Percentiles rank a stretch among this genome's conserved stretches.
Evolutionary conservation across 2,797 vertebrate genomes (phyloP).

Genomic region (Muraenolepis orangiensis): DNA sequence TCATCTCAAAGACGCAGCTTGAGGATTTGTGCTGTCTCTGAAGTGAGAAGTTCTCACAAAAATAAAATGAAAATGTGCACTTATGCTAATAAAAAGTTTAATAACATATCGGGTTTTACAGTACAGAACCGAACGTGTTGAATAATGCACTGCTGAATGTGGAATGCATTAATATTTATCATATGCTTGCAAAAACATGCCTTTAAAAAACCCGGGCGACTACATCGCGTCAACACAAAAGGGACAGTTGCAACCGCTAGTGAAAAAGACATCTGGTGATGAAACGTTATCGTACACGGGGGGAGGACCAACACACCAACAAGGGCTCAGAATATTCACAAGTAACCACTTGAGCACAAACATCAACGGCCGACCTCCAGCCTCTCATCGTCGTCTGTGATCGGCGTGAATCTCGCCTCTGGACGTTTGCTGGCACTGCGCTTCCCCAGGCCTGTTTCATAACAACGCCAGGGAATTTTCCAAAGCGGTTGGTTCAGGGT

Average conservation of each 20-base stretch:
- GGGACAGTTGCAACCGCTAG: not conserved
- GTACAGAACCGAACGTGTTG: not conserved
- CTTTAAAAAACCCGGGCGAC: not conserved
- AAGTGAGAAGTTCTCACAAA: not conserved
- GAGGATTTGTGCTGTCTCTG: not conserved
- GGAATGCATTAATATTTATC: not conserved
- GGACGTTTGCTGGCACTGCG: no score
- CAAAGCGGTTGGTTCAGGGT: no score
- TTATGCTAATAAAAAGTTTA: not conserved
- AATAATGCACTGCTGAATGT: not conserved
- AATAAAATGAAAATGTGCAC: not conserved
- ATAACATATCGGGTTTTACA: not conserved
- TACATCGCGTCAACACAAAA: not conserved
- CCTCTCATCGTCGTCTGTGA: no score
- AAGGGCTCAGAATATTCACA: not conserved
- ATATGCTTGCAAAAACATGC: not conserved
- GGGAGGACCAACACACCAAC: no score
- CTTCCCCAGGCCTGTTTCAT: no score
- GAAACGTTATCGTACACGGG: not conserved
- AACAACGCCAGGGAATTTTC: no score
- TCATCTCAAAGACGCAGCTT: not conserved
- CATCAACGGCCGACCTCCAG: no score
- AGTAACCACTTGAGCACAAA: no score
- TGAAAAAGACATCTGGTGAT: not conserved
- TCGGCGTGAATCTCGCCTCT: no score